Base-by-base conservation (phyloP, 2,113 vertebrate species). In the Dasypus novemcinctus region DNA sequence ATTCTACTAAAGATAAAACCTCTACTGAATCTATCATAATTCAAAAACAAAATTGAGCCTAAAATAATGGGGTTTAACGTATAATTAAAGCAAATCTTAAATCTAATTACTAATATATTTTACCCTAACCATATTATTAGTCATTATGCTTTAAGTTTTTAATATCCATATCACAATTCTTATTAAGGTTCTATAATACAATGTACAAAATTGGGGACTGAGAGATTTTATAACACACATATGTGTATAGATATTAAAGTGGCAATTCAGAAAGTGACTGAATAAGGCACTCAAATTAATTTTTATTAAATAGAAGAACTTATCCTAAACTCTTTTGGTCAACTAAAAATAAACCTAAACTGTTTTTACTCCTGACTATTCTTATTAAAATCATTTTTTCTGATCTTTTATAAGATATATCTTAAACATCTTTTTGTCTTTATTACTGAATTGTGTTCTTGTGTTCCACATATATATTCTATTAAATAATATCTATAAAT, bases 1-100 rank as follows among this genome's bases (percentile, higher is more conserved):
- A 66, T 46, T 87, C 41, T 72, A 72, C 21, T 80, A 61, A 93
- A 88, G 74, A 69, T 64, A 88, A 94, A 82, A 74, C 2, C 20
- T 79, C 21, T 43, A 10, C 20, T 92, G 49, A 86, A 63, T 49
- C 71, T 25, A 52, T 74, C 76, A 69, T 49, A 25, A 54, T 74
- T 91, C 4, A 52, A 93, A 86, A 54, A 33, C 38, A 66, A 92
- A 76, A 90, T 38, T 20, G 41, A 95, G 20, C 14, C 33, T 74
- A 33, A 52, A 66, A 69, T 82, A 92, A 79, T 90, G 54, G 25
- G n/a, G 4, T 87, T 93, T 79, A 80, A 84, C 69, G 11, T 87
- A 33, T 95, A 92, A 79, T 86, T 93, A 83, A 64, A 90, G 29
- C 43, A 91, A 64, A 68, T 49, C 15, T 88, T 49, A 91, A 68